Evolutionary conservation across 2,797 vertebrate genomes (phyloP).

Genomic region (Hephaestus fuliginosus): DNA sequence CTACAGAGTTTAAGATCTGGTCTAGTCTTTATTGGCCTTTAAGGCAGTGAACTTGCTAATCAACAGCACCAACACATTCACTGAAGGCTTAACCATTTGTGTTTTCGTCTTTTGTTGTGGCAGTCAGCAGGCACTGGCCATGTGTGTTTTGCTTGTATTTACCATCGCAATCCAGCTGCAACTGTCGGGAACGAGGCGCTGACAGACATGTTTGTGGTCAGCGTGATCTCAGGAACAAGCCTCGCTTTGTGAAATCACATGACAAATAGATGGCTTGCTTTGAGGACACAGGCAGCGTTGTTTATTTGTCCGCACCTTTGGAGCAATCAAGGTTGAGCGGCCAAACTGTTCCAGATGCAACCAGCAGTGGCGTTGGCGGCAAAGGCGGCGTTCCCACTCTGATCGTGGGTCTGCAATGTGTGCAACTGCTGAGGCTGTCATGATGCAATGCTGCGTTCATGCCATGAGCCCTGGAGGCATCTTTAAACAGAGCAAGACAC

Average conservation of each 20-base stretch:
- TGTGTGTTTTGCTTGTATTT: conserved; percentile 29
- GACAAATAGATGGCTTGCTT: conserved; percentile 3
- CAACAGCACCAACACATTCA: neutral
- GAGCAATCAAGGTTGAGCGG: conserved; percentile 26
- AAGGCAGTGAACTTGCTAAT: neutral
- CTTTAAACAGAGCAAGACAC: conserved; percentile 58
- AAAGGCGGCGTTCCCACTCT: conserved; percentile 36
- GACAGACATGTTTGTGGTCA: conserved; percentile 51
- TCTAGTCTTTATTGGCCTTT: neutral
- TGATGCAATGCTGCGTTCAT: conserved; percentile 69
- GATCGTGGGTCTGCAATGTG: conserved; percentile 41
- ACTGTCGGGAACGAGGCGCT: conserved; percentile 11
- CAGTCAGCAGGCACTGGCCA: conserved; percentile 13
- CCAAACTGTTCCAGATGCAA: conserved; percentile 51
- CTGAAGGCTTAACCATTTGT: neutral
- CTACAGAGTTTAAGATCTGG: neutral
- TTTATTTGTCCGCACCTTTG: conserved; percentile 39
- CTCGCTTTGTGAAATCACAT: conserved; percentile 17
- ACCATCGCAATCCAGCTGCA: conserved; percentile 30
- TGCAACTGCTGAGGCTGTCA: conserved; percentile 62
- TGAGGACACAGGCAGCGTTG: conserved; percentile 25
- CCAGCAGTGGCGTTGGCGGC: conserved; percentile 6
- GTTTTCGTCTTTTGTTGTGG: conserved; percentile 10
- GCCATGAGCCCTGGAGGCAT: conserved; percentile 47
- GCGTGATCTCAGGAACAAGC: conserved; percentile 36